Evolutionary conservation across 2,888 invertebrate species (phyloP).

Genomic region (Drosophila acutilabella): DNA sequence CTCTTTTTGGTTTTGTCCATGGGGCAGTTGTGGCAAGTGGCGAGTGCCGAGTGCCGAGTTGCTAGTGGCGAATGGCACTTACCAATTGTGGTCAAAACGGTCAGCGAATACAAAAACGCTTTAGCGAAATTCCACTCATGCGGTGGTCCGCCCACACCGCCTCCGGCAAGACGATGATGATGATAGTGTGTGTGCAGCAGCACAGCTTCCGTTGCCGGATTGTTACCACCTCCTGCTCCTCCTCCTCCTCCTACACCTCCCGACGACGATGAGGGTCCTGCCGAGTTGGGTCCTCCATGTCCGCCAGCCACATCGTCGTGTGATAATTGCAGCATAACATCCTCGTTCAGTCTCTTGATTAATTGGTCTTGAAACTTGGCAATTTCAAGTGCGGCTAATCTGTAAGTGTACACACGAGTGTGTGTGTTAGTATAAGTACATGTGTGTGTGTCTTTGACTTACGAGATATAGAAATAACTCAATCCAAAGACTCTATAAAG

Average conservation of each 20-base stretch:
- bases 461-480: too few relatives aligned
- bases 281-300: conserved; percentile 29
- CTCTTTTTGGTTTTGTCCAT: conserved; percentile 9
- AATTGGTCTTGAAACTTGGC: conserved; percentile 93
- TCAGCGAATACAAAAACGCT: conserved; percentile 97
- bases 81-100: conserved; percentile 97
- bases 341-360: conserved; percentile 91
- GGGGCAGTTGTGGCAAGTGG: conserved; percentile 15
- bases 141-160: conserved; percentile 63
- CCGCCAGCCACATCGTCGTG: conserved; percentile 85
- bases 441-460: conserved; percentile 5
- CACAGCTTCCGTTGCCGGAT: conserved; percentile 85
- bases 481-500: too few relatives aligned
- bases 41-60: conserved; percentile 8
- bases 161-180: conserved; percentile 82
- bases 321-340: conserved; percentile 89
- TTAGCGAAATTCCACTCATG: conserved; percentile 94
- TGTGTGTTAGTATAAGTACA: conserved; percentile 2
- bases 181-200: conserved; percentile 83
- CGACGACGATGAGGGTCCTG: conserved; percentile 14
- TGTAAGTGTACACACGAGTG: conserved; percentile 44
- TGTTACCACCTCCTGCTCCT: conserved; percentile 50
- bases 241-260: neutral
- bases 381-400: conserved; percentile 85
- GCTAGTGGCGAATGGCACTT: conserved; percentile 84